Evolutionary conservation across 2,113 vertebrate genomes (phyloP).

Genomic region (Takifugu bimaculatus): DNA sequence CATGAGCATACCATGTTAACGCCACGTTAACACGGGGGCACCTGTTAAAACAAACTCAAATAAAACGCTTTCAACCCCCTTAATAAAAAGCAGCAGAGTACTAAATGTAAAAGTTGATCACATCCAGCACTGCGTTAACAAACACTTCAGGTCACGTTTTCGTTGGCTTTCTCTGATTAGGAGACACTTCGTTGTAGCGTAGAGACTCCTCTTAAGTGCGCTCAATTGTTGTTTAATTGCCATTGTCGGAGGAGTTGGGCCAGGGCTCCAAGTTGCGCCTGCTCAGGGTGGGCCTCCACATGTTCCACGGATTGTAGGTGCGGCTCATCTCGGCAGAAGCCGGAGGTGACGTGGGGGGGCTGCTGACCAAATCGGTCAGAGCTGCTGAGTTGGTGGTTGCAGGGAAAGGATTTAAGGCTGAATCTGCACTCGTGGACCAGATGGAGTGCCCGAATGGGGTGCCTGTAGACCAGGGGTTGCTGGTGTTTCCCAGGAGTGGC

Average conservation of each 20-base stretch:
- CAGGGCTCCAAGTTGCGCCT: conserved; percentile 94
- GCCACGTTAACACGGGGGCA: conserved; percentile 23
- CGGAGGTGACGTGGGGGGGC: conserved; percentile 60
- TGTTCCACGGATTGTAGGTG: conserved; percentile 90
- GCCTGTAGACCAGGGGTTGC: conserved; percentile 81
- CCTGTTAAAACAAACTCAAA: conserved; percentile 66
- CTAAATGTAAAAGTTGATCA: conserved; percentile 20
- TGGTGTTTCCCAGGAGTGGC: conserved; percentile 85
- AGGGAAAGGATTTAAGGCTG: conserved; percentile 80
- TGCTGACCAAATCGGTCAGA: conserved; percentile 76
- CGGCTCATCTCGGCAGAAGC: conserved; percentile 79
- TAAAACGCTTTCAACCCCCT: conserved; percentile 53
- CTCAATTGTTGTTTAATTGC: conserved; percentile 60
- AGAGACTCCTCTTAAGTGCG: conserved; percentile 30
- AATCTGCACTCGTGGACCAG: conserved; percentile 89
- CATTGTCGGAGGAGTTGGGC: conserved; percentile 84
- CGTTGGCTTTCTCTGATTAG: conserved; percentile 27
- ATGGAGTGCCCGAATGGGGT: conserved; percentile 91
- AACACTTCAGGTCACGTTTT: conserved; percentile 24
- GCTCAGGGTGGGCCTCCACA: conserved; percentile 86
- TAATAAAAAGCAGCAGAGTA: conserved; percentile 59
- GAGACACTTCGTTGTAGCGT: conserved; percentile 18
- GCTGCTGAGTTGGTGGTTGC: conserved; percentile 67
- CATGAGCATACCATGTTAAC: conserved; percentile 35
- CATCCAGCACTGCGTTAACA: conserved; percentile 12